Conservation (phyloP, 2,113 vertebrate genomes). For the Cyanistes caeruleus region DNA sequence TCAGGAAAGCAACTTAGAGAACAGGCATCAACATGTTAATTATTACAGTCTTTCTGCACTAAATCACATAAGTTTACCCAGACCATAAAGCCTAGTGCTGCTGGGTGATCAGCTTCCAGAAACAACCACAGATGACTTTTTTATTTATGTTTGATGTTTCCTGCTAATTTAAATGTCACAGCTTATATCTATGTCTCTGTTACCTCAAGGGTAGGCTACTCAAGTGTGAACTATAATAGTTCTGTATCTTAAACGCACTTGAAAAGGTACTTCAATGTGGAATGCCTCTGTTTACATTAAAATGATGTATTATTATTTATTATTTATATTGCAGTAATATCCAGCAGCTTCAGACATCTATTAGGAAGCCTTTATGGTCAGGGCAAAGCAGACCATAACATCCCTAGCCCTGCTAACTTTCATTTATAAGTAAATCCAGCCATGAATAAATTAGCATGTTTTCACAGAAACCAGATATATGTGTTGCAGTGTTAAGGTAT, state of each 20-base stretch:
- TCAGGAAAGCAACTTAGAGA: neutral
- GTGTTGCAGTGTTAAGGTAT: neutral
- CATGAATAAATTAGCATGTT: neutral
- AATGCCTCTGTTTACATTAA: conserved; percentile 57
- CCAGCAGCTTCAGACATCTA: conserved; percentile 8
- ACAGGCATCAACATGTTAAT: neutral
- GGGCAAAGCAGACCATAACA: neutral
- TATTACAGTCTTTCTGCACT: neutral
- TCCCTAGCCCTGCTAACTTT: neutral
- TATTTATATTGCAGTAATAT: conserved; percentile 48
- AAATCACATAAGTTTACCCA: neutral
- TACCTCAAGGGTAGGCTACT: conserved; percentile 62
- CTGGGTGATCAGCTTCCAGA: conserved; percentile 37
- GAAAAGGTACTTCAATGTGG: neutral
- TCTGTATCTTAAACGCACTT: conserved; percentile 21
- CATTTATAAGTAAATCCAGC: neutral
- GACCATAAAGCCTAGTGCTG: neutral
- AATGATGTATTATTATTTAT: conserved; percentile 56
- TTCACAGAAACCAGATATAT: neutral
- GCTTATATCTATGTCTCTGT: conserved; percentile 48
- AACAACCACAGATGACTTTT: conserved; percentile 16
- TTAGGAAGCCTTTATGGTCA: conserved; percentile 16
- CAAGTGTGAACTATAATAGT: conserved; percentile 53
- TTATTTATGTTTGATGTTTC: conserved; percentile 59
- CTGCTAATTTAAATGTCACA: conserved; percentile 56